A percentile compares a stretch with the other conserved stretches of the same genome.
Conservation (phyloP, 2,888 invertebrate species). For the Ariolimax columbianus region DNA sequence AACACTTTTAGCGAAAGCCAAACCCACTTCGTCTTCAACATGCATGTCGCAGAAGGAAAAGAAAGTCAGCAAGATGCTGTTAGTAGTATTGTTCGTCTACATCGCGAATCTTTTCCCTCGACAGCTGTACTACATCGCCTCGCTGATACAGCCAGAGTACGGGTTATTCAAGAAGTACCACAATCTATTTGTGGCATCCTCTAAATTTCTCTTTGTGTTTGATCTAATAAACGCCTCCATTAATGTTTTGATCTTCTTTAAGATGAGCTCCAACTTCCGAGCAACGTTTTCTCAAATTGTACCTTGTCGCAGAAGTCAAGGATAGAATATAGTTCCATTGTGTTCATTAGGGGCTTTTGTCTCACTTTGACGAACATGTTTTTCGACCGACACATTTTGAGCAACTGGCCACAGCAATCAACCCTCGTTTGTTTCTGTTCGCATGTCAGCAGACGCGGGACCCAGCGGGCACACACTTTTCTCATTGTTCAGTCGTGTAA, state of each 20-base stretch:
- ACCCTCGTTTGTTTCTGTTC: too few species aligned
- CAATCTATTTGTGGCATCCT: background rate
- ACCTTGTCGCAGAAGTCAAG: conserved; percentile 65
- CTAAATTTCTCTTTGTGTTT: background rate
- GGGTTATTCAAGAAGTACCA: conserved; percentile 1
- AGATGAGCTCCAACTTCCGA: conserved; percentile 35
- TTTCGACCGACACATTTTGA: too few species aligned
- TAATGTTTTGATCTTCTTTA: conserved; percentile 26
- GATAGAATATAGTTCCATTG: background rate
- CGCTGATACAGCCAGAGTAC: conserved; percentile 16
- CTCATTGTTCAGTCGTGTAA: too few species aligned
- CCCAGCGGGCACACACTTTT: too few species aligned
- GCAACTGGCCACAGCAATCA: too few species aligned
- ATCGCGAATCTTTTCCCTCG: conserved; percentile 15
- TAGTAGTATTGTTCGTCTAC: conserved; percentile 22
- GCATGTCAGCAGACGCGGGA: too few species aligned
- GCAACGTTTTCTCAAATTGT: conserved; percentile 64
- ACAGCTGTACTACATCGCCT: conserved; percentile 14
- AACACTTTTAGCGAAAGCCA: background rate
- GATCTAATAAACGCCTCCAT: conserved; percentile 26
- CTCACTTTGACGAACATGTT: too few species aligned
- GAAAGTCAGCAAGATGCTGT: conserved; percentile 33
- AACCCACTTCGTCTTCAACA: background rate
- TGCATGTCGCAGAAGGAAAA: conserved; percentile 15
- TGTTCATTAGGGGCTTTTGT: too few species aligned